Evolutionary conservation across 2,113 vertebrate genomes (phyloP).

Genomic region (Paedocypris sp.): DNA sequence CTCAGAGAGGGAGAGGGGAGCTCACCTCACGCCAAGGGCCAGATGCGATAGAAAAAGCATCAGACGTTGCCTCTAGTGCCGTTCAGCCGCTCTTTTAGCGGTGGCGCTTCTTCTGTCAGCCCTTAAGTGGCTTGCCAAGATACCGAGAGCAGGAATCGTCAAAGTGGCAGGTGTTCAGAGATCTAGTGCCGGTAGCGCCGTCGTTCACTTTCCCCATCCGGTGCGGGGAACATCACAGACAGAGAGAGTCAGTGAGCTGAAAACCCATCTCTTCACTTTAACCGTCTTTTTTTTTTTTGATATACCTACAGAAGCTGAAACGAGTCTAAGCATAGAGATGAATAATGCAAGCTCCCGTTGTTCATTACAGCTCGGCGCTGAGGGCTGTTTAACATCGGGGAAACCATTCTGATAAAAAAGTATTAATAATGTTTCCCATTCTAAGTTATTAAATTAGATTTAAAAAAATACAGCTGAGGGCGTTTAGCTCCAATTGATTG

Average conservation of each 20-base stretch:
- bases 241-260: slow-evolving; percentile 1
- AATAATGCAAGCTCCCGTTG: slow-evolving; percentile 94
- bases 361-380: slow-evolving; percentile 95
- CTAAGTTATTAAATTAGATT: slow-evolving; percentile 99
- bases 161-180: slow-evolving; percentile 60
- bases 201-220: slow-evolving; percentile 50
- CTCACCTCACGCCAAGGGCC: slow-evolving; percentile 45
- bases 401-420: slow-evolving; percentile 94
- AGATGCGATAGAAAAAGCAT: slow-evolving; percentile 26
- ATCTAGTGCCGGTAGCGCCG: slow-evolving; percentile 28
- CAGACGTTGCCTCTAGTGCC: slow-evolving; percentile 55
- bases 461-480: slow-evolving; percentile 96
- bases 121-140: slow-evolving; percentile 49
- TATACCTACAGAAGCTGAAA: slow-evolving; percentile 73
- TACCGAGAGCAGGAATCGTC: slow-evolving; percentile 57
- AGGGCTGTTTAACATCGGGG: slow-evolving; percentile 98
- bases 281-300: not conserved
- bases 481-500: slow-evolving; percentile 96
- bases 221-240: slow-evolving; percentile 51
- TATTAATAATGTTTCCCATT: slow-evolving; percentile 99
- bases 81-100: slow-evolving; percentile 56
- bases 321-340: slow-evolving; percentile 87
- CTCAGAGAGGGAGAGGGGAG: slow-evolving; percentile 41
- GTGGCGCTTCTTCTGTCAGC: slow-evolving; percentile 54
- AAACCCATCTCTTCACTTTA: not conserved